These are phyloP conservation scores for Myopa tessellatipennis DNA, from an alignment of 2,888 invertebrate species.

Conservation along the genomic window DNA sequence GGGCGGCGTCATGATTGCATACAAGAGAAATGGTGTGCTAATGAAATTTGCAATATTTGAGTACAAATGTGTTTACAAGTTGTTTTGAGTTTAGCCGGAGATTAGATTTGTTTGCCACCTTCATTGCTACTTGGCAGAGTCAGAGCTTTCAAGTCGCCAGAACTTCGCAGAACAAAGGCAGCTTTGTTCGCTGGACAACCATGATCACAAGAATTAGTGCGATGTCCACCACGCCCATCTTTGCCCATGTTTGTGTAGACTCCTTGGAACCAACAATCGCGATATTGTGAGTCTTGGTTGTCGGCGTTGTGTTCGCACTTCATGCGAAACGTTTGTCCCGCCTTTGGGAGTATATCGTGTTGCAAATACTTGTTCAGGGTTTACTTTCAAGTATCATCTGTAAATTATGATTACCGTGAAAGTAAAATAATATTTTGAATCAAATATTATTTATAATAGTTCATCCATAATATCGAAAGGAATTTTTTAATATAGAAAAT, in stretches of 20 bases:
- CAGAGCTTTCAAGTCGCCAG: neutral
- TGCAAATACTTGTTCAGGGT: conserved; percentile 18
- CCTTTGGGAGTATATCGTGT: neutral
- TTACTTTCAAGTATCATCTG: neutral
- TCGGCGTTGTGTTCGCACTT: conserved; percentile 1
- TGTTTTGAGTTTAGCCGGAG: conserved; percentile 16
- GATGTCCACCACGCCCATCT: too few species aligned
- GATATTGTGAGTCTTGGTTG: neutral
- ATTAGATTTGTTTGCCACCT: neutral
- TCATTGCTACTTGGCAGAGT: neutral
- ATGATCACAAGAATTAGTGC: too few species aligned
- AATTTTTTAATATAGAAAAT: too few species aligned
- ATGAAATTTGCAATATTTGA: conserved; percentile 32
- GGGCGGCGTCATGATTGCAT: neutral
- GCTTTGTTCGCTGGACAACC: neutral
- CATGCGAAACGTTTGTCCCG: neutral
- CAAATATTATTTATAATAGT: too few species aligned
- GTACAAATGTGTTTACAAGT: conserved; percentile 35
- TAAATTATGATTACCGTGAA: too few species aligned
- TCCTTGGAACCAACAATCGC: conserved; percentile 5
- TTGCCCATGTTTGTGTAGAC: neutral
- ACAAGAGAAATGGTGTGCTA: neutral
- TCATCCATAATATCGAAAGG: too few species aligned
- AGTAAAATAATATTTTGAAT: too few species aligned
- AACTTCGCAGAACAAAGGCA: neutral